These are phyloP conservation scores for Nomada fucata DNA, from an alignment of 2,888 invertebrate species.

Conservation along the genomic window DNA sequence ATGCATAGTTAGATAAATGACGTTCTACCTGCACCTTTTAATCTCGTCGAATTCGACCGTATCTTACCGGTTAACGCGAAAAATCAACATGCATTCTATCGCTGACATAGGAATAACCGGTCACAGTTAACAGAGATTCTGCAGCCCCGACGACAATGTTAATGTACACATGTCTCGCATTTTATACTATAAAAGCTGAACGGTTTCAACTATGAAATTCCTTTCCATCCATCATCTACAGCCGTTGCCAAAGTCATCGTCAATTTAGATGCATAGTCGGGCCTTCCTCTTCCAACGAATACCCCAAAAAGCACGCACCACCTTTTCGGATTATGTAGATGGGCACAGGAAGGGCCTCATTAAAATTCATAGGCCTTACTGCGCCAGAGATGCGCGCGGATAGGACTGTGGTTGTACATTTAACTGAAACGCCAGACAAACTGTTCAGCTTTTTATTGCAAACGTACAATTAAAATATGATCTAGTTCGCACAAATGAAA, in stretches of 20 bases:
- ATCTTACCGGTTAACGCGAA: not conserved
- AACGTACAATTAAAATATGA: too few species aligned
- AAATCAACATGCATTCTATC: not conserved
- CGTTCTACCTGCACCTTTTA: not conserved
- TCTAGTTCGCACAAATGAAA: too few species aligned
- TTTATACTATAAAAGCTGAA: constrained; percentile 2
- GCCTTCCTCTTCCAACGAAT: not conserved
- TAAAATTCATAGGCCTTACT: not conserved
- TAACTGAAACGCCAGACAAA: too few species aligned
- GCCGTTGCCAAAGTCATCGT: not conserved
- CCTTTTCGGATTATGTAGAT: not conserved
- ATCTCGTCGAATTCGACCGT: not conserved
- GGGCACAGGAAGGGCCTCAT: not conserved
- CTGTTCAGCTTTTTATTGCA: too few species aligned
- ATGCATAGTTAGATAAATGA: not conserved
- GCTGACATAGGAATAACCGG: not conserved
- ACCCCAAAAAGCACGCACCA: not conserved
- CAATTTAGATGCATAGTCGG: not conserved
- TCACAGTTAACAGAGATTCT: not conserved
- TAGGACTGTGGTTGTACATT: not conserved
- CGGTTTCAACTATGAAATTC: constrained; percentile 17
- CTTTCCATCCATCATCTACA: constrained; percentile 11
- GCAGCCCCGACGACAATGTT: constrained; percentile 4
- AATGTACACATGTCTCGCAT: not conserved
- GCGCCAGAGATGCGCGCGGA: too few species aligned